Evolutionary conservation across 2,797 vertebrate species (phyloP), one percentile per base, ranked within the genome.

Genomic region (Huso huso): DNA sequence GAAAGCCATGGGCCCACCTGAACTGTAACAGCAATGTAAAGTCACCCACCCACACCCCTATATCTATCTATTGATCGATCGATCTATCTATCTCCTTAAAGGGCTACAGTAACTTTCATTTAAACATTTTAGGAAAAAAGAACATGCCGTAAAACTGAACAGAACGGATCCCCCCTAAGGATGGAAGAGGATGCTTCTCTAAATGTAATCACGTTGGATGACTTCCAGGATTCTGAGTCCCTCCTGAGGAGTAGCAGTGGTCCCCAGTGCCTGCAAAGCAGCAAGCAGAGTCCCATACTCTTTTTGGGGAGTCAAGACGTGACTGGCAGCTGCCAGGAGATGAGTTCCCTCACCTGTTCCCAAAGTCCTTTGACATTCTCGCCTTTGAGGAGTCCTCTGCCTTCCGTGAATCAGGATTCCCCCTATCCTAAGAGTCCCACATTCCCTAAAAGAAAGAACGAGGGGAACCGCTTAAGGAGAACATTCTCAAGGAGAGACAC

Each of bases 301-400:
- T 66, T 83, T 75, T 85, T 81, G 69, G 82, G 87, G 76, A 89
- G 84, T 77, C 77, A 84, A 73, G 84, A 87, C 75, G 74, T 88
- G 10, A 74, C 88, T 72, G 82, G 89, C 77, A 84, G 77, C 76
- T 86, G 78, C 37, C 77, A 79, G 73, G 80, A 78, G 74, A 76
- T 79, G 72, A 51, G 66, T 8, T 62, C 11, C 23, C n/a, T 23
- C 7, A 23, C 23, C 10, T 62, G 61, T 62, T 62, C 61, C 1
- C 61, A 62, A 48, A 7, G 23, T 18, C 61, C 13, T 9, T 55
- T 55, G 12, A 55, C 52, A 55, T 55, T n/a, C 2, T 9, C 11
- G 61, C 61, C 61, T 37, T 62, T 18, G 37, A 13, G 13, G 55
- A 62, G 61, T 18, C 23, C 61, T 8, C 61, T 18, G 61, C 11